These are phyloP conservation scores for Drosophila differens DNA, from an alignment of 2,888 invertebrate genomes.

Conservation along the genomic window DNA sequence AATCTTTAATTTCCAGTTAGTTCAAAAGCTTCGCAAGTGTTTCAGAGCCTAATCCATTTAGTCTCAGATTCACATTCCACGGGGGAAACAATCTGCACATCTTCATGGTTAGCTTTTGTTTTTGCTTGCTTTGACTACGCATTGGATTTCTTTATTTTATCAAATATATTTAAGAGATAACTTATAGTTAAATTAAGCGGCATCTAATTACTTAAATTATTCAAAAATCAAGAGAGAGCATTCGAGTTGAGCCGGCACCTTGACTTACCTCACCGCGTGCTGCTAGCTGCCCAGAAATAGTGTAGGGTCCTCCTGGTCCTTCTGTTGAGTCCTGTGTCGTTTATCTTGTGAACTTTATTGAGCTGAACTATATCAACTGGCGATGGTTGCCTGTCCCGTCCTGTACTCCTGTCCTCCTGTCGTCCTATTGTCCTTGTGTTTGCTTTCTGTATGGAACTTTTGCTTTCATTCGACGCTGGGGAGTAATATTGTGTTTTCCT, in stretches of 20 bases:
- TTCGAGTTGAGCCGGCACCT: background rate
- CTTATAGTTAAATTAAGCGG: background rate
- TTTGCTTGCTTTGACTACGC: background rate
- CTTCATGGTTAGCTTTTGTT: fast-evolving
- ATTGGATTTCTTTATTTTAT: background rate
- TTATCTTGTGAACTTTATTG: constrained; percentile 58
- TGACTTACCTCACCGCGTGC: background rate
- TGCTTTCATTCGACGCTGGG: constrained; percentile 80
- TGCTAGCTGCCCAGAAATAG: background rate
- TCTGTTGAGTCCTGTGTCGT: constrained; percentile 25
- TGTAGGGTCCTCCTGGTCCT: background rate
- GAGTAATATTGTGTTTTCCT: constrained; percentile 64
- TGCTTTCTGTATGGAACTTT: constrained; percentile 68
- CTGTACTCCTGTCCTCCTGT: background rate
- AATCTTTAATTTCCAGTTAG: background rate
- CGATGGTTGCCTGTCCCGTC: background rate
- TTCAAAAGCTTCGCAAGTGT: background rate
- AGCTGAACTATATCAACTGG: constrained; percentile 20
- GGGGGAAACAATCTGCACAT: background rate
- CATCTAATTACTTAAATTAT: background rate
- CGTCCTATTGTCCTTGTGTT: constrained; percentile 15
- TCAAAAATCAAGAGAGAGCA: background rate
- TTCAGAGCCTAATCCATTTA: background rate
- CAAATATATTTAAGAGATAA: background rate
- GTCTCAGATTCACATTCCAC: background rate